Evolutionary conservation across 2,113 vertebrate genomes (phyloP).

Genomic region (Argyrosomus japonicus): DNA sequence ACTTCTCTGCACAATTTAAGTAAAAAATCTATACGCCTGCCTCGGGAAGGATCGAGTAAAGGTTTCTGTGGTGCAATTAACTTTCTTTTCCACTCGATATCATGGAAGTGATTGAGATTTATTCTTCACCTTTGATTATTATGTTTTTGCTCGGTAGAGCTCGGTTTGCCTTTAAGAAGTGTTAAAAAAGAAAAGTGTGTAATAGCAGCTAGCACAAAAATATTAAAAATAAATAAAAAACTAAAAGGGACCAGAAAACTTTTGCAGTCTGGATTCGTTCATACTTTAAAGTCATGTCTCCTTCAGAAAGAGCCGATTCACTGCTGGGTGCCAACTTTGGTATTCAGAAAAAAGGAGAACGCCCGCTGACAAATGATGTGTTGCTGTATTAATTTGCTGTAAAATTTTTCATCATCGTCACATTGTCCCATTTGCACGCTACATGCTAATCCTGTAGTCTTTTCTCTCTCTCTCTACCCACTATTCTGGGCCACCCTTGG

Average conservation of each 20-base stretch:
- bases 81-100: conserved; percentile 16
- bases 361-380: conserved; percentile 76
- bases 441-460: conserved; percentile 71
- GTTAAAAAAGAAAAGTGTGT: not conserved
- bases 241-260: conserved; percentile 2
- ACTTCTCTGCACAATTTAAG: conserved; percentile 10
- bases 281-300: conserved; percentile 37
- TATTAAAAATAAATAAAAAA: not conserved
- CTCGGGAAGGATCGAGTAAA: conserved; percentile 30
- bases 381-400: conserved; percentile 71
- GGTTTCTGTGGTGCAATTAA: conserved; percentile 19
- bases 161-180: not conserved
- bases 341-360: conserved; percentile 53
- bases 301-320: conserved; percentile 35
- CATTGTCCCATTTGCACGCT: conserved; percentile 67
- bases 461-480: conserved; percentile 51
- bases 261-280: conserved; percentile 8
- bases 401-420: conserved; percentile 72
- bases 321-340: conserved; percentile 60
- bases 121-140: conserved; percentile 29
- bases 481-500: conserved; percentile 64
- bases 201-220: conserved; percentile 1
- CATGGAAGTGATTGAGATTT: conserved; percentile 1
- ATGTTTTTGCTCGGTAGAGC: conserved; percentile 1
- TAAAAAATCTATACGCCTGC: conserved; percentile 38